phyloP scores from a whole-genome alignment of 2,113 vertebrate genomes.

The Cyphomyrus discorhynchus region DNA sequence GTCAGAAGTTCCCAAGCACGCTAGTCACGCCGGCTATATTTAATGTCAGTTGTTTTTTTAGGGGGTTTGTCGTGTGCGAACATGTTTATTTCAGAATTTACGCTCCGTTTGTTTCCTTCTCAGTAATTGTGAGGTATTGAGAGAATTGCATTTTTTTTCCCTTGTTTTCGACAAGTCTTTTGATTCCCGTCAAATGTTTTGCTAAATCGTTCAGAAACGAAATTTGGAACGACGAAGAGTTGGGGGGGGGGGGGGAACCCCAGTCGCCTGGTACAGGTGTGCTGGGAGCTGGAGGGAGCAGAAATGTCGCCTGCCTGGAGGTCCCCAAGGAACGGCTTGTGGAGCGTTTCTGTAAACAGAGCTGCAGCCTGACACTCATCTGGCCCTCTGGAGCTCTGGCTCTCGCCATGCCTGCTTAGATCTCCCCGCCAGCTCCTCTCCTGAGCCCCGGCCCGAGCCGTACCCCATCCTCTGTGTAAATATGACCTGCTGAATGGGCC shows the following conservation, averaged over 20 bases:
- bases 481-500: slow-evolving; percentile 35
- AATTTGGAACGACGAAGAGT: not conserved
- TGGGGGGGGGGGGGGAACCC: not conserved
- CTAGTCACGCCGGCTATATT: not conserved
- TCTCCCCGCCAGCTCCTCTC: not conserved
- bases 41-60: not conserved
- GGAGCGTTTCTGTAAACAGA: not conserved
- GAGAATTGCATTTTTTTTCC: not conserved
- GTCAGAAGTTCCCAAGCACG: not conserved
- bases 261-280: not conserved
- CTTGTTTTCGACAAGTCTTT: not conserved
- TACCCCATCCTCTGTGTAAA: slow-evolving; percentile 25
- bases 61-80: not conserved
- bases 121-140: not conserved
- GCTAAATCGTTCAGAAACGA: not conserved
- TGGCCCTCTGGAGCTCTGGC: not conserved
- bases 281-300: not conserved
- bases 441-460: not conserved
- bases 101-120: not conserved
- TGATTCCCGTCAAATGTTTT: not conserved
- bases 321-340: not conserved
- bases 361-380: not conserved
- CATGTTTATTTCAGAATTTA: not conserved
- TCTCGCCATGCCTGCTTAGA: not conserved
- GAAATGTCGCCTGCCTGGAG: not conserved